Percentiles rank a stretch among this genome's conserved stretches.
These are phyloP conservation scores for Cephus rjabovi DNA, from an alignment of 2,888 invertebrate species.

Conservation along the genomic window DNA sequence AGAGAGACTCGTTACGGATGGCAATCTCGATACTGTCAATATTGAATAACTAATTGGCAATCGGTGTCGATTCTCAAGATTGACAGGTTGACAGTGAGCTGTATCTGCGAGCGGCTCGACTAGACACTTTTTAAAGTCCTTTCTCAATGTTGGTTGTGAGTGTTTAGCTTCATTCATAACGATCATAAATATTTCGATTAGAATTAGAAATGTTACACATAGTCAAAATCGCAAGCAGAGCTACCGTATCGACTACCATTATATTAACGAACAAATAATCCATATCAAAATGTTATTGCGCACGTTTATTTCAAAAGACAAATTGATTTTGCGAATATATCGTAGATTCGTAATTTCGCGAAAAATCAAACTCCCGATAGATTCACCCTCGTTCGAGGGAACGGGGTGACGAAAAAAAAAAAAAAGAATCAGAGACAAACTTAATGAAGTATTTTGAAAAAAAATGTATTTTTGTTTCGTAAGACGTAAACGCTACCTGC, in stretches of 20 bases:
- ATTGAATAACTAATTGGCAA: neutral
- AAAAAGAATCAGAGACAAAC: neutral
- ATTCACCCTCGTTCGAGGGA: neutral
- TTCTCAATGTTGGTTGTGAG: conserved; percentile 19
- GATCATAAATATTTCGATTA: neutral
- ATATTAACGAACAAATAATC: conserved; percentile 2
- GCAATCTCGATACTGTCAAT: neutral
- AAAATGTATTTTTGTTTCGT: neutral
- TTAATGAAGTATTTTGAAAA: neutral
- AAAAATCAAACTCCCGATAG: neutral
- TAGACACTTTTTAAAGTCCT: neutral
- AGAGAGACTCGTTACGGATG: neutral
- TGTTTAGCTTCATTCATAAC: neutral
- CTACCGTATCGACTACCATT: neutral
- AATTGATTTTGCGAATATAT: neutral
- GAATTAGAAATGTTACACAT: neutral
- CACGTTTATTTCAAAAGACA: neutral
- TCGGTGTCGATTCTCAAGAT: neutral
- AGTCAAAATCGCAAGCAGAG: neutral
- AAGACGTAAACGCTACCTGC: neutral
- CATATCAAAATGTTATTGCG: conserved; percentile 17
- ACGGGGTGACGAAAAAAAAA: too few relatives aligned
- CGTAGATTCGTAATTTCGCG: neutral
- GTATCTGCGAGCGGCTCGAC: neutral
- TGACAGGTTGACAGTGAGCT: neutral